Conservation (phyloP, 2,797 vertebrate genomes). For the Rallus crepitans region DNA sequence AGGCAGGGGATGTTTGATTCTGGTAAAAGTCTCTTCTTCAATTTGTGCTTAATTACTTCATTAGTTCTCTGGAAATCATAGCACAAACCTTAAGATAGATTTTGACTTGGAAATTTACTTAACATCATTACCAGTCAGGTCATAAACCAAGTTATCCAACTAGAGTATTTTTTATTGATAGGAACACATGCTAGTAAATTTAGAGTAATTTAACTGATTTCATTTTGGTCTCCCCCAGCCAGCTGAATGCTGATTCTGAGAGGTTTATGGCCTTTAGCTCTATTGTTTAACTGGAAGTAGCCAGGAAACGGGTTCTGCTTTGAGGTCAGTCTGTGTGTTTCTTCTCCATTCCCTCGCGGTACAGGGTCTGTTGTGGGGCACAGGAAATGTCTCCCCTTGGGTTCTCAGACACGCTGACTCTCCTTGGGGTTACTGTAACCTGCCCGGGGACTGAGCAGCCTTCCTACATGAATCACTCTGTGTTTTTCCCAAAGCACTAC, state of each 20-base stretch:
- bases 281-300: conserved; percentile 1
- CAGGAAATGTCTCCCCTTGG: neutral
- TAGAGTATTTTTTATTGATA: accelerated
- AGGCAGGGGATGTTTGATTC: neutral
- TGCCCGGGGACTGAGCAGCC: neutral
- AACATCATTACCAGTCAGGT: neutral
- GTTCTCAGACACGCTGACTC: neutral
- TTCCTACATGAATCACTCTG: neutral
- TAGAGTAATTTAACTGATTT: neutral
- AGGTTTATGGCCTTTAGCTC: neutral
- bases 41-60: neutral
- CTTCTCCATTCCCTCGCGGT: neutral
- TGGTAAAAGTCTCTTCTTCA: neutral
- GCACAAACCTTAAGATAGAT: neutral
- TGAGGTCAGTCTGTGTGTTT: neutral
- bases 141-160: neutral
- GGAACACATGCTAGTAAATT: neutral
- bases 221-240: neutral
- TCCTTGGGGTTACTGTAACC: neutral
- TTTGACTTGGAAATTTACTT: neutral
- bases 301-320: conserved; percentile 18
- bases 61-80: neutral
- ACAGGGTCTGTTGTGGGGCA: accelerated
- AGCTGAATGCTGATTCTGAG: neutral
- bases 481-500: neutral